Base-by-base conservation (phyloP, 2,888 invertebrate genomes). In the Tenthredo amoena region DNA sequence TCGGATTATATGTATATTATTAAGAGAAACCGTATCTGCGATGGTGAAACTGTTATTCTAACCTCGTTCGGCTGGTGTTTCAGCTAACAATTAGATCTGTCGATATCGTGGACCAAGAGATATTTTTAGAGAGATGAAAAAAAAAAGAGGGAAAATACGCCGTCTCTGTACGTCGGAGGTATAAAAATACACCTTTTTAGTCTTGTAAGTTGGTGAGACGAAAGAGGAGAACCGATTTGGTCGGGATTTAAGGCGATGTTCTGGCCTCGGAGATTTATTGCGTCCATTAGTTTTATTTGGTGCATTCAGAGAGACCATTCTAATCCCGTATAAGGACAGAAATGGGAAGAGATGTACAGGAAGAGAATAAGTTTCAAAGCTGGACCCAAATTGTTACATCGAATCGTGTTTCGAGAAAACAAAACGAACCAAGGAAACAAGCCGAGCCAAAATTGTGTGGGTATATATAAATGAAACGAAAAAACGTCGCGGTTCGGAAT, bases 221-320 rank as follows among this genome's bases (percentile, higher is more conserved):
- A 83, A 68, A 83, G 43, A 83, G 43, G 47, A 40, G 47, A 83
- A 83, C 83, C 83, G 83, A 83, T 83, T 71, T 83, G 83, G 83
- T 62, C 31, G 50, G 71, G 83, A 83, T 83, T 83, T 83, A 83
- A 83, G 83, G 65, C 68, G 71, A 71, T 83, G 83, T 83, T 68
- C 68, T 26, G 34, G 43, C n/a, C 37, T 65, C 21, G 79, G 82
- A 86, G 87, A 87, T 87, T 87, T 87, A 87, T 86, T 81, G 84
- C 86, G 74, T 85, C 87, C 87, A 87, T 87, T 87, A 87, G 87
- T 87, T 87, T 87, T 86, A 87, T 86, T 86, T 77, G 87, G 86
- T 83, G 85, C 85, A 82, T 83, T 85, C 84, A 77, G 68, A 85
- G 85, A 77, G 34, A 72, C 86, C 87, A 86, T 87, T 86, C 86